phyloP scores from a whole-genome alignment of 53 echinoderm and acorn worm genomes.

The Holothuria leucospilota region DNA sequence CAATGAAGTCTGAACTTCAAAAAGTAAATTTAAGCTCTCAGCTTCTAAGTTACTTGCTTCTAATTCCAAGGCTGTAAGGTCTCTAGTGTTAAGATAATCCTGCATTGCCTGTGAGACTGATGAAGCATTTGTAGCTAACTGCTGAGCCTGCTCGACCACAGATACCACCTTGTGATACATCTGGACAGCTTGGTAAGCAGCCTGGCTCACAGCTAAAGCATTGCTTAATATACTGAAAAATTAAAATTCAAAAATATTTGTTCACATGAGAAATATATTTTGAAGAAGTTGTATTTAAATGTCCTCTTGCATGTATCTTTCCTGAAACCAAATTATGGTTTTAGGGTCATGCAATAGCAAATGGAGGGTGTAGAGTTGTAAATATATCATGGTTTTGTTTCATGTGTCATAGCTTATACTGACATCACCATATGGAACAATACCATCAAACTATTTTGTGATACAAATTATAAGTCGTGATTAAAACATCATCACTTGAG shows the following conservation, averaged over 20 bases:
- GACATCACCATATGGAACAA: too few relatives aligned
- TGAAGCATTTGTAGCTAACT: background rate
- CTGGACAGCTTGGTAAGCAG: slow-evolving; percentile 3
- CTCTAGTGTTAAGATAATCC: background rate
- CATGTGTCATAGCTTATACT: too few relatives aligned
- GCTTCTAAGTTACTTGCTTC: slow-evolving; percentile 5
- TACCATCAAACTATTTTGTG: too few relatives aligned
- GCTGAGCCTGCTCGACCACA: background rate
- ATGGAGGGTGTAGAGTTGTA: too few relatives aligned
- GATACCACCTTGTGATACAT: background rate
- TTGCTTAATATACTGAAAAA: slow-evolving; percentile 7
- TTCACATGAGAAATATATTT: too few relatives aligned
- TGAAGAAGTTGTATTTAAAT: too few relatives aligned
- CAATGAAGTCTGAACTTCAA: background rate
- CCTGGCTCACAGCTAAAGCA: background rate
- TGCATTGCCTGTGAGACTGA: slow-evolving; percentile 10
- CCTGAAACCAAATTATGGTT: too few relatives aligned
- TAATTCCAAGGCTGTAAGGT: background rate
- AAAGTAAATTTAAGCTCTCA: background rate
- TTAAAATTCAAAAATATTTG: background rate
- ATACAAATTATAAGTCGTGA: too few relatives aligned
- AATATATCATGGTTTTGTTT: too few relatives aligned
- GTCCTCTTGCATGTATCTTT: too few relatives aligned
- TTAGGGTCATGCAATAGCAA: too few relatives aligned
- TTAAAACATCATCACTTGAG: too few relatives aligned